Base-by-base conservation (phyloP, 2,888 invertebrate species). In the Mesorhabditis sp. region DNA sequence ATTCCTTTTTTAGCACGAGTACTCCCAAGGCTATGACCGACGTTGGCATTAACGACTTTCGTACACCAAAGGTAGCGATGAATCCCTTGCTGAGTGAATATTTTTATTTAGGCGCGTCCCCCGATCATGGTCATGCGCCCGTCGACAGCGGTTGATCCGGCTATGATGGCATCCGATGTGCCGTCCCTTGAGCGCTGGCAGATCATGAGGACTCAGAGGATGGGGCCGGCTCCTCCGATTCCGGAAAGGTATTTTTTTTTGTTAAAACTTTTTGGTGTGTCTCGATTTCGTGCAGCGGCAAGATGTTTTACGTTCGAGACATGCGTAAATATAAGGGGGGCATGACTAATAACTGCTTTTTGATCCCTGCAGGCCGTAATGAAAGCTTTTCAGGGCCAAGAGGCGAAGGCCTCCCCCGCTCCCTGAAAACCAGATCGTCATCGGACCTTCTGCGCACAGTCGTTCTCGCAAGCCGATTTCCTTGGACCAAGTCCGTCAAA, bases 211-310 rank as follows among this genome's bases (percentile, higher is more conserved):
- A 13, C n/a, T 13, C 7, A 13, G 58, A 10, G n/a, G n/a, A 50
- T 50, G 58, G 58, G 58, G n/a, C 58, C 58, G n/a, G 58, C 58
- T 13, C 58, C 58, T 13, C 58, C 58, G 58, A 50, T 50, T 50
- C 58, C 58, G 7, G 58, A 50, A 13, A 10, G 58, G 58, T 50
- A 50, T 28, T 28, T 28, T 28, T 28, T 28, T 28, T 28, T 28
- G 28, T 28, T 28, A 28, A 28, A 28, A 28, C 28, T 28, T 28
- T 28, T 28, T 28, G 28, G 28, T 28, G 28, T 28, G 28, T 28
- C 28, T 28, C 28, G 28, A 28, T 28, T 28, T 28, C 28, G 28
- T 28, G 28, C 28, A 28, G 28, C 28, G 2, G 28, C 28, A 28
- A 28, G 28, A 28, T 28, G 28, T 28, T 28, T 28, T 28, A 28